Base-by-base conservation (phyloP, 2,888 invertebrate genomes). In the Tryphoninae sp. region DNA sequence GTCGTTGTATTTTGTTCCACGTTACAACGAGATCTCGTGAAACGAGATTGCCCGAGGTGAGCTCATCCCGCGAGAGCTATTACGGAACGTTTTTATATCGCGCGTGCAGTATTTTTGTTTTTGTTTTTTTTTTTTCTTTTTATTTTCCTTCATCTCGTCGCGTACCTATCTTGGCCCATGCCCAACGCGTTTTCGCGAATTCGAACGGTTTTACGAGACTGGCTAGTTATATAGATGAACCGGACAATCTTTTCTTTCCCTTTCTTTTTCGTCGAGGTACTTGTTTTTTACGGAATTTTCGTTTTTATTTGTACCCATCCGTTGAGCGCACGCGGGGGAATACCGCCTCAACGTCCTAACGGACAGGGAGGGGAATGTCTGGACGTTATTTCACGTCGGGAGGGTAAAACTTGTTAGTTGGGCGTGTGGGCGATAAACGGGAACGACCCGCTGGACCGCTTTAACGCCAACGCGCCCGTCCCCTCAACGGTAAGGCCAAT, bases 21-120 rank as follows among this genome's bases (percentile, higher is more conserved):
- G 8, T 42, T 22, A 13, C 9, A 53, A 62, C 64, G 45, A 45
- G 26, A 33, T 42, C 55, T 23, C 67, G 49, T 55, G 65, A 74
- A 74, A 78, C 51, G 73, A 74, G 74, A 81, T 81, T 69, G 73
- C 23, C 73, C 73, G 26, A 16, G 62, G 49, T 69, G 68, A 64
- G 23, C 58, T 69, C 49, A 69, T 74, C 79, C 62, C 79, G 61
- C 19, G 73, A 69, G 64, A 69, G 77, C 64, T 71, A 78, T 78
- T 45, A 73, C 45, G 3, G 51, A 69, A 73, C 26, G 58, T 69
- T 74, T 78, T 78, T 69, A 73, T 73, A 68, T 53, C 67, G 58
- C 51, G 22, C 22, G 65, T 62, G 67, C 45, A 73, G 40, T 68
- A 64, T 65, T 64, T 40, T 45, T 19, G 64, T 33, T 26, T 72